Evolutionary conservation across 30 jellyfish, hydroid and myxozoan species (phyloP).

Genomic region (Morbakka virulenta): DNA sequence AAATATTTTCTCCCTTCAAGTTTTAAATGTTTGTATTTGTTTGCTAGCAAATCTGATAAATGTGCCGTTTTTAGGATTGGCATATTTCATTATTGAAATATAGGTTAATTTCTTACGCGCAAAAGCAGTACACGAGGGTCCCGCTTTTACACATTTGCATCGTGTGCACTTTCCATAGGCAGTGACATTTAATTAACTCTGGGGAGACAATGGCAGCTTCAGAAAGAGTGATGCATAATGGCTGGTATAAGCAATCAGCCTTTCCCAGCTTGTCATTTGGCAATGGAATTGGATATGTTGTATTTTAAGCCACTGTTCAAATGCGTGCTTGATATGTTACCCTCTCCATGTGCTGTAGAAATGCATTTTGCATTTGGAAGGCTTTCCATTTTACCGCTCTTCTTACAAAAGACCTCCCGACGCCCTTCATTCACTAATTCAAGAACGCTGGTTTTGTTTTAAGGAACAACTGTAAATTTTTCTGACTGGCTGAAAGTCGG

Average conservation of each 20-base stretch:
- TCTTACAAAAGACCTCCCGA: conserved; percentile 8
- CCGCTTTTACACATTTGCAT: conserved; percentile 41
- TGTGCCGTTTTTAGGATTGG: no score
- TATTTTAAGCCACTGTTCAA: not conserved
- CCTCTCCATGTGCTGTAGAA: conserved; percentile 27
- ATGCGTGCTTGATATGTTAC: conserved; percentile 35
- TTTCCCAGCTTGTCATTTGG: conserved; percentile 37
- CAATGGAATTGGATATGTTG: conserved; percentile 1
- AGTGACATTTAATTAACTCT: conserved; percentile 38
- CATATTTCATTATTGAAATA: no score
- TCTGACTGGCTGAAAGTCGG: conserved; percentile 13
- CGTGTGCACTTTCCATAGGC: conserved; percentile 36
- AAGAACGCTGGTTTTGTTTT: conserved; percentile 11
- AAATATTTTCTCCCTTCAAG: no score
- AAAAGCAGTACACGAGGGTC: conserved; percentile 28
- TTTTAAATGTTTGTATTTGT: no score
- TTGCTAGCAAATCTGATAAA: no score
- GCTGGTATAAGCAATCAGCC: conserved; percentile 21
- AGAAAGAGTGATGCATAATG: conserved; percentile 29
- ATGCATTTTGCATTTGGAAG: conserved; percentile 33
- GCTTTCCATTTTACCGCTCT: not conserved
- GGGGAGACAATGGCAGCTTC: conserved; percentile 45
- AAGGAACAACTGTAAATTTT: conserved; percentile 11
- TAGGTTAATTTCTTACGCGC: no score
- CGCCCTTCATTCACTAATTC: conserved; percentile 32